Evolutionary conservation across 1,140 invertebrate species (phyloP).

Genomic region (Pseudomyrmex concolor): DNA sequence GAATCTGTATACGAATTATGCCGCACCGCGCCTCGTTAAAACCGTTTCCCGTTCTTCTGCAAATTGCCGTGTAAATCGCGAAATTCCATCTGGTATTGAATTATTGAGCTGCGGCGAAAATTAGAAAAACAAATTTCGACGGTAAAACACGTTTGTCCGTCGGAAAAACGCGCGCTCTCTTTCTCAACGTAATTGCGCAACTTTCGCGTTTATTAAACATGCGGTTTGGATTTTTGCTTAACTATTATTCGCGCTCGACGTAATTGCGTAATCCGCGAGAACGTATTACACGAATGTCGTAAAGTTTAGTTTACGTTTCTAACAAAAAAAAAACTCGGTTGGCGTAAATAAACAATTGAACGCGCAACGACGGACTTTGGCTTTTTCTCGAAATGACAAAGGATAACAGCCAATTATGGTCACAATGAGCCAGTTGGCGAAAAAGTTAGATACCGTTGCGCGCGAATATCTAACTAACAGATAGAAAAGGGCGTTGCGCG

Average conservation of each 20-base stretch:
- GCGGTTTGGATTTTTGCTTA: background rate
- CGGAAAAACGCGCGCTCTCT: background rate
- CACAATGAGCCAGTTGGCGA: constrained; percentile 37
- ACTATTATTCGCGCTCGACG: background rate
- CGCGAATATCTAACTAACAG: constrained; percentile 20
- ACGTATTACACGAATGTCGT: background rate
- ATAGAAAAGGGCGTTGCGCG: background rate
- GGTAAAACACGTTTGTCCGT: background rate
- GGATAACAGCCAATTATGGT: constrained; percentile 55
- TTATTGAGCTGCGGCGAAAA: background rate
- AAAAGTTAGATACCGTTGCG: constrained; percentile 27
- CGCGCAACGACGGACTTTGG: background rate
- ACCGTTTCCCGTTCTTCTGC: background rate
- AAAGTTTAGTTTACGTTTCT: constrained; percentile 11
- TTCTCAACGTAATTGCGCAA: background rate
- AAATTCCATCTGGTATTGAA: background rate
- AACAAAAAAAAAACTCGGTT: background rate
- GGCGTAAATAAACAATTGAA: constrained; percentile 36
- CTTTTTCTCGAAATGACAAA: constrained; percentile 37
- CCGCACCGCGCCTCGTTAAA: background rate
- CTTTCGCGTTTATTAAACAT: background rate
- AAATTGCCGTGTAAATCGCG: background rate
- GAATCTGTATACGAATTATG: constrained; percentile 29
- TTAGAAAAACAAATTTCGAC: background rate
- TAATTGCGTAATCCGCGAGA: background rate